Evolutionary conservation across 2,888 invertebrate genomes (phyloP), one percentile per base, ranked within the genome.

Genomic region (Strigamia maritima): DNA sequence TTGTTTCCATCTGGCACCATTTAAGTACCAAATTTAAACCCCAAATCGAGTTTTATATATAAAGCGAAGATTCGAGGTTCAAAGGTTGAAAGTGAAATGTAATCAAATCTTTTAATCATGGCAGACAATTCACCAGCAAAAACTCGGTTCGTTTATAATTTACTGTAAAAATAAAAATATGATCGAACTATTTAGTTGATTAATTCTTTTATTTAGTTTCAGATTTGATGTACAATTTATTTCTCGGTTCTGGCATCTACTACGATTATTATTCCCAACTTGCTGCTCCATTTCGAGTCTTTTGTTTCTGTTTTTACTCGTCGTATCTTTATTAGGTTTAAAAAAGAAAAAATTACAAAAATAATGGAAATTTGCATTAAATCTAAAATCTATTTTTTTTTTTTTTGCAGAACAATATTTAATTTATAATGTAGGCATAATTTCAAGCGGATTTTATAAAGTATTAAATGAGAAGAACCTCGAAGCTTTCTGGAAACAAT

Each of bases 241-340:
- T 7, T 0, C 2, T 12, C 26, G 75, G 35, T 35, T 75, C n/a
- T 26, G 75, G 75, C 75, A 14, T 8, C 28, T 75, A 7, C 0
- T 31, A 16, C 28, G 28, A 26, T 12, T 75, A 16, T 38, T 75
- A 19, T 75, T 75, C 16, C 75, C 75, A 7, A 38, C 31, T 75
- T 31, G 19, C 16, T 28, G 75, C 38, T 31, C 75, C 16, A 35
- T 75, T 16, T n/a, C 75, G 28, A 35, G 26, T 75, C 16, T 75
- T 2, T 16, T 75, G 2, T 75, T 75, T 28, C 14, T 75, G 19
- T 38, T 75, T 19, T 28, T 75, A 16, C 31, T 75, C 35, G 16
- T 26, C 16, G 31, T 75, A 16, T 75, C 75, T 12, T n/a, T 75
- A 19, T 75, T 75, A 75, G 75, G 75, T 74, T n/a, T n/a, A n/a